Evolutionary conservation across 64 coral and sea anemone species (phyloP), one percentile per base, ranked within the genome.

Genomic region (Astreopora myriophthalma): DNA sequence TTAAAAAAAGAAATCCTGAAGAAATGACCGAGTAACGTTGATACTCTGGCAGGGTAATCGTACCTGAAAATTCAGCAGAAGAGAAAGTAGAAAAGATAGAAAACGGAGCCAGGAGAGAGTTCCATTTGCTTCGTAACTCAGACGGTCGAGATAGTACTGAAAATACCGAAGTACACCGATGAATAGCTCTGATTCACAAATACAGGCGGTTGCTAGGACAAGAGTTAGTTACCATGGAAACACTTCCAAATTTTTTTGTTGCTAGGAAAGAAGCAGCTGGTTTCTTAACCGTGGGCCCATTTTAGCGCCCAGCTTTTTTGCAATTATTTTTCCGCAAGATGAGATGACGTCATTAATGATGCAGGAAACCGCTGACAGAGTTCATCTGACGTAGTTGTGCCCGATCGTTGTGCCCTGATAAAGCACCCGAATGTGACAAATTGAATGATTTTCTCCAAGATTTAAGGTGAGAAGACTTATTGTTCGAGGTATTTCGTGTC

Each of bases 391-490:
- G n/a, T n/a, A n/a, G n/a, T n/a, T n/a, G n/a, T n/a, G n/a, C n/a
- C n/a, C n/a, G n/a, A n/a, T n/a, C n/a, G n/a, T n/a, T n/a, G n/a
- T n/a, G n/a, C n/a, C n/a, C n/a, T n/a, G n/a, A n/a, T n/a, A n/a
- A n/a, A n/a, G n/a, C n/a, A n/a, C n/a, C n/a, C n/a, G n/a, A n/a
- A n/a, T n/a, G n/a, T n/a, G 7, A 34, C 22, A 57, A 80, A 60
- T 8, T 80, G 48, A 24, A 48, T 5, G 17, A 60, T 60, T 60
- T 70, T 80, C 40, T 80, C 2, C 19, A 11, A 80, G 7, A 3
- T 83, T 65, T 65, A 38, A 83, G 79, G 79, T 83, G 22, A 83
- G 57, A 83, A n/a, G 64, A 35, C 79, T 35, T 9, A 34, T 55
- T 34, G 22, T 26, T 62, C 3, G 6, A 67, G 63, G 22, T 67